These are phyloP conservation scores for Hydroisotoma schaefferi DNA, from an alignment of 2,888 invertebrate genomes.

Conservation along the genomic window DNA sequence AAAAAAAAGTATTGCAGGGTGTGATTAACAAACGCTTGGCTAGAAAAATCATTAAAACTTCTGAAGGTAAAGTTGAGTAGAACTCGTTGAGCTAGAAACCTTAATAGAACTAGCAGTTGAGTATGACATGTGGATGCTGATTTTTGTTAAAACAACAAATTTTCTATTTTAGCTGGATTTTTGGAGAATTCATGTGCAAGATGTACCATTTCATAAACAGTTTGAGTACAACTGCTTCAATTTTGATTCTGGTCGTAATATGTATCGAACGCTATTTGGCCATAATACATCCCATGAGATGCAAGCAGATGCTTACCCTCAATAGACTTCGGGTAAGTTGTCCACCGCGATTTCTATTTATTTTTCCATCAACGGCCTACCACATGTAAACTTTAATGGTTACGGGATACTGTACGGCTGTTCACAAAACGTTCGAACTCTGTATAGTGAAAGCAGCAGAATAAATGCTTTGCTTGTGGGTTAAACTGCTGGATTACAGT, in stretches of 20 bases:
- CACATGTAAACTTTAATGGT: no score
- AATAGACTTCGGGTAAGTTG: conserved; percentile 70
- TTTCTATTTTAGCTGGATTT: conserved; percentile 66
- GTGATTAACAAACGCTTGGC: no score
- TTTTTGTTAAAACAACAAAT: not conserved
- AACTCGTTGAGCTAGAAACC: not conserved
- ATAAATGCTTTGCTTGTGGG: no score
- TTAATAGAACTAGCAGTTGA: not conserved
- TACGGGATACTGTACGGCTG: no score
- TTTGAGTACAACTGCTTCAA: conserved; percentile 83
- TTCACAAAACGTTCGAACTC: no score
- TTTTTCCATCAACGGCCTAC: no score
- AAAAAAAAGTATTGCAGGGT: no score
- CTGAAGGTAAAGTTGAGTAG: no score
- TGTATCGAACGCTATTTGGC: conserved; percentile 83
- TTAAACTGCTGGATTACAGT: no score
- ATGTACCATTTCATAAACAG: conserved; percentile 87
- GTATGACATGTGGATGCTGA: not conserved
- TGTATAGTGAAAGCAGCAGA: no score
- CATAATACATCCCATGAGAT: conserved; percentile 77
- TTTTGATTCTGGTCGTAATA: conserved; percentile 82
- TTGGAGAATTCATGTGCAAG: conserved; percentile 81
- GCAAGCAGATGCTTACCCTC: conserved; percentile 76
- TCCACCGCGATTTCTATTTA: no score
- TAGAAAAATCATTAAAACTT: no score